Evolutionary conservation across 2,888 invertebrate species (phyloP), one percentile per base, ranked within the genome.

Genomic region (Xestia rhomboidea): DNA sequence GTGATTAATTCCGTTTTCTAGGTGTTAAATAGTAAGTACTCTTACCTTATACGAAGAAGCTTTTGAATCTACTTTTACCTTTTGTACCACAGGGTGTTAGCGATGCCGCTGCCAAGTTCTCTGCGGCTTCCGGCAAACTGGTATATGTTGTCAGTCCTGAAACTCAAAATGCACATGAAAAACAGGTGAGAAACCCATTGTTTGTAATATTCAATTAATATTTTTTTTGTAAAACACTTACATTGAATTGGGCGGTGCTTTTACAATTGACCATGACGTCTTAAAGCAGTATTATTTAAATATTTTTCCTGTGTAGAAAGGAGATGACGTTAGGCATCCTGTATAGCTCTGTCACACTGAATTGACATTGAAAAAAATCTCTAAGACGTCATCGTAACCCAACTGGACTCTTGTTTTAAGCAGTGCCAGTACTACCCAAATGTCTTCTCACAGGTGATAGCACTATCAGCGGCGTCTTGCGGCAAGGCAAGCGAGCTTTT

Each of bases 71-170:
- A 49, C 24, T 10, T 60, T 30, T 13, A 15, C 2, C 4, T 30
- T 41, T n/a, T 21, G 7, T 41, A 10, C 67, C 68, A 0, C 84
- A 94, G 94, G 90, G 88, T 41, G 73, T 93, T 10, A 86, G 79
- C 49, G 89, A 90, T 0, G 89, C 91, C 0, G 90, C 92, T 6
- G 81, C 86, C 0, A 91, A 92, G 76, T 92, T 90, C 62, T 91
- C 92, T 0, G 88, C 88, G 0, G 91, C 92, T 0, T 91, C 94
- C 0, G 90, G 91, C 24, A 92, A 91, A 67, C 77, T 94, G 62
- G 86, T 89, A 13, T 92, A 89, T 77, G 83, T 90, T 27, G 83
- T 91, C 76, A 90, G 89, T 68, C 90, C 90, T 2, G 76, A 74
- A 7, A 84, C 85, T 21, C 77, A 83, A n/a, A 82, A 82, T 2